Evolutionary conservation across 2,888 invertebrate species (phyloP), one percentile per base, ranked within the genome.

Genomic region (Aporophyla lueneburgensis): DNA sequence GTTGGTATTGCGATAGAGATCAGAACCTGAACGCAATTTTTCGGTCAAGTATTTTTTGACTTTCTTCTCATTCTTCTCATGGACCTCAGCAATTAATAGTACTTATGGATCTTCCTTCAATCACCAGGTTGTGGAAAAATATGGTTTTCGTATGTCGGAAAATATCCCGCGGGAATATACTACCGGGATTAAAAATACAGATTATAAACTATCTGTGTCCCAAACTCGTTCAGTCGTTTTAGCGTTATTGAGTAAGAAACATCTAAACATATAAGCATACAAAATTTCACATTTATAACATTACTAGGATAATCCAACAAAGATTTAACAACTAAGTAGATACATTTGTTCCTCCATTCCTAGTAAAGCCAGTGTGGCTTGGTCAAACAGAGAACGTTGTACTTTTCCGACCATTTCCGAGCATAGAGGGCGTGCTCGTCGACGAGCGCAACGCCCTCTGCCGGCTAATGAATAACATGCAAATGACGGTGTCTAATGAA

Each of bases 391-490:
- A 72, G 76, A 80, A 72, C 77, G 70, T 51, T 73, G 82, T 88
- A 84, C 83, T 87, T 88, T 87, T 85, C 78, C 75, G 54, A 74
- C 79, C 74, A 81, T 76, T 84, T 79, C 71, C 76, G 81, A 83
- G 86, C 78, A 78, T 73, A 81, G 78, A 78, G 84, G 81, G 86
- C 81, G 85, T 82, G 68, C 46, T 61, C 72, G 81, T 49, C 76
- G 81, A 73, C 67, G 77, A 79, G 80, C 79, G 86, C 78, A 73
- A 86, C 91, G 91, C 91, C 93, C 90, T 86, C 86, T 74, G 83
- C 79, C 84, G 83, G 85, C 93, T 94, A 95, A 95, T 95, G 95
- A 95, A 95, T 95, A 95, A 93, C 94, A 95, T 95, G 95, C 95
- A 95, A 95, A 95, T 95, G 91, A 88, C 90, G 89, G 86, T 87